phyloP scores from a whole-genome alignment of 2,797 vertebrate species.

The Falco naumanni region DNA sequence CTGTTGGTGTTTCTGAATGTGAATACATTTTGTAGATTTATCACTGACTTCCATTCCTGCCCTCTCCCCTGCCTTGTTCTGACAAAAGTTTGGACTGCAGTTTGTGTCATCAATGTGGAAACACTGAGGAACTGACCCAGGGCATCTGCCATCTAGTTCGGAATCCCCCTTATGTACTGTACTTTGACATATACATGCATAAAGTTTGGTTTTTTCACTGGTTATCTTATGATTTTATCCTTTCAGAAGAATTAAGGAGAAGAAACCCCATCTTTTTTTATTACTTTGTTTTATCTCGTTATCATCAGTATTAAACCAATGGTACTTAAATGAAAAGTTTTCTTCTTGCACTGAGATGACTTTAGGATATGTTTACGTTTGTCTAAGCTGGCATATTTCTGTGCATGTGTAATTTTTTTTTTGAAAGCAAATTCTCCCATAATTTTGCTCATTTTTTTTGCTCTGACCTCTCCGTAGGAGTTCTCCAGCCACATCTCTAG shows the following conservation, averaged over 20 bases:
- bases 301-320: background rate
- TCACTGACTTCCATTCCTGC: background rate
- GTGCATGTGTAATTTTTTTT: background rate
- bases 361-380: background rate
- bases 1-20: background rate
- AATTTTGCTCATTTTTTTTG: background rate
- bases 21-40: background rate
- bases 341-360: background rate
- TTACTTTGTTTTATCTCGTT: background rate
- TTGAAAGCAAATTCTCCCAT: background rate
- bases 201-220: background rate
- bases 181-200: background rate
- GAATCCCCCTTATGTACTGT: background rate
- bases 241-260: background rate
- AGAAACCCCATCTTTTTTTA: rapidly evolving
- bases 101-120: background rate
- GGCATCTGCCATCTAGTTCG: background rate
- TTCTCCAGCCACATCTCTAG: background rate
- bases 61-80: background rate
- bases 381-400: background rate
- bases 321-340: background rate
- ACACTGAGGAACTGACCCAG: background rate
- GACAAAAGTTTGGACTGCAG: background rate
- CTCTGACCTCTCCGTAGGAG: background rate
- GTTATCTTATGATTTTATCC: background rate